These are phyloP conservation scores for Troilus luridus DNA, from an alignment of 2,888 invertebrate species.

Conservation along the genomic window DNA sequence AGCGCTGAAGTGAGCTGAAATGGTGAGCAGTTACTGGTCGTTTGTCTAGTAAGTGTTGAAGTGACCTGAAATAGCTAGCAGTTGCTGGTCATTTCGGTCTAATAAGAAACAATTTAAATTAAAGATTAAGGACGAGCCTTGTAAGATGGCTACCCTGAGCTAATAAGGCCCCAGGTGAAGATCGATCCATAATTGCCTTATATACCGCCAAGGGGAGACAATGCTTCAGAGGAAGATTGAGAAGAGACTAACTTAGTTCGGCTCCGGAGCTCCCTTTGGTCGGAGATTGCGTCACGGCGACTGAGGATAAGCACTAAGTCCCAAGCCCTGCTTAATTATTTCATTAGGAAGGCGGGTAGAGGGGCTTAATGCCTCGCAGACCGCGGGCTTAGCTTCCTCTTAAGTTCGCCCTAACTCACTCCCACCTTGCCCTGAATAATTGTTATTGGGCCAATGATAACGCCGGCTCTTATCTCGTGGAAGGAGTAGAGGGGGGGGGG, in stretches of 20 bases:
- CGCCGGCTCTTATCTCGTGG: background rate
- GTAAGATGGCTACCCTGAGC: background rate
- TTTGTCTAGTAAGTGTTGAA: too few species aligned
- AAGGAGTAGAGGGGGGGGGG: background rate
- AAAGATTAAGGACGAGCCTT: too few species aligned
- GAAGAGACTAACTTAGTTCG: slow-evolving; percentile 45
- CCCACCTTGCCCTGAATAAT: slow-evolving; percentile 22
- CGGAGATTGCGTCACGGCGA: slow-evolving; percentile 22
- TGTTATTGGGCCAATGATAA: slow-evolving; percentile 38
- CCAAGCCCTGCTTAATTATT: slow-evolving; percentile 44
- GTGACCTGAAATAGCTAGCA: too few species aligned
- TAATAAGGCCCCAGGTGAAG: slow-evolving; percentile 11
- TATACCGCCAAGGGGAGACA: background rate
- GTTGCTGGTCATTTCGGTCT: too few species aligned
- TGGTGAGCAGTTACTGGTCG: too few species aligned
- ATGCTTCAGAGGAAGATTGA: background rate
- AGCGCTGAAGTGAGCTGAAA: too few species aligned
- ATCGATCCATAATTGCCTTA: slow-evolving; percentile 28
- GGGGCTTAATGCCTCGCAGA: slow-evolving; percentile 8
- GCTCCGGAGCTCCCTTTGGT: background rate
- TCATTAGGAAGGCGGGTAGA: slow-evolving; percentile 13
- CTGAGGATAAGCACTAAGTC: slow-evolving; percentile 37
- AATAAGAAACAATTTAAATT: too few species aligned
- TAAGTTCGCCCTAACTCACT: slow-evolving; percentile 24
- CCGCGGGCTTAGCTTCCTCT: slow-evolving; percentile 35